These are phyloP conservation scores for Oeneis ivallda DNA, from an alignment of 2,888 invertebrate species.

Conservation along the genomic window DNA sequence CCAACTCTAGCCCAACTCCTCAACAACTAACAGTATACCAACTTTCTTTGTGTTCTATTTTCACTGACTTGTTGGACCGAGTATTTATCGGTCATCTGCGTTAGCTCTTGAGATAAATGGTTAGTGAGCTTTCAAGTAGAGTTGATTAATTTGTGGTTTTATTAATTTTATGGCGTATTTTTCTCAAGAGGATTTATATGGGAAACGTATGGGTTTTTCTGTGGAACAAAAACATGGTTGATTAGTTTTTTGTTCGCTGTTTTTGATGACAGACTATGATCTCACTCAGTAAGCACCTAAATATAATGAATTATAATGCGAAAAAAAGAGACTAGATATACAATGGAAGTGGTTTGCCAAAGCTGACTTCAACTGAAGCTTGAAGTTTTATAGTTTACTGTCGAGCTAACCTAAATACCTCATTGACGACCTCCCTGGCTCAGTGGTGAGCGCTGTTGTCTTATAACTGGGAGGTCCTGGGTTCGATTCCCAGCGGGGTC, in stretches of 20 bases:
- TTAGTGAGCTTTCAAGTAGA: not conserved
- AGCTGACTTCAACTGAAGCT: no score
- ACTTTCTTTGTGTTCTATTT: no score
- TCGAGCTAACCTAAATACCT: no score
- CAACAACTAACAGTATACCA: no score
- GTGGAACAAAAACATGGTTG: not conserved
- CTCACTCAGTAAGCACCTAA: not conserved
- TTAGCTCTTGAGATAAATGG: not conserved
- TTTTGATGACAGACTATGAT: not conserved
- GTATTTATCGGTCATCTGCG: not conserved
- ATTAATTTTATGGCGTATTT: not conserved
- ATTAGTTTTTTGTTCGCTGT: not conserved
- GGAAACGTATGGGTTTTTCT: constrained; percentile 9
- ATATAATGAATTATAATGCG: not conserved
- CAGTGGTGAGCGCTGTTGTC: no score
- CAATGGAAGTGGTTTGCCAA: no score
- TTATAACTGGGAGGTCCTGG: no score
- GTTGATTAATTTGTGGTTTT: constrained; percentile 9
- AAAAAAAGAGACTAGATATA: no score
- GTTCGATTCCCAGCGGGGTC: no score
- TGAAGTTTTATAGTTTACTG: no score
- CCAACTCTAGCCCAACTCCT: no score
- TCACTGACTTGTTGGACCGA: not conserved
- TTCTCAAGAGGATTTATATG: not conserved
- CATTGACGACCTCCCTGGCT: no score